Base-by-base conservation (phyloP, 2,113 vertebrate species). In the Pardalotus punctatus region DNA sequence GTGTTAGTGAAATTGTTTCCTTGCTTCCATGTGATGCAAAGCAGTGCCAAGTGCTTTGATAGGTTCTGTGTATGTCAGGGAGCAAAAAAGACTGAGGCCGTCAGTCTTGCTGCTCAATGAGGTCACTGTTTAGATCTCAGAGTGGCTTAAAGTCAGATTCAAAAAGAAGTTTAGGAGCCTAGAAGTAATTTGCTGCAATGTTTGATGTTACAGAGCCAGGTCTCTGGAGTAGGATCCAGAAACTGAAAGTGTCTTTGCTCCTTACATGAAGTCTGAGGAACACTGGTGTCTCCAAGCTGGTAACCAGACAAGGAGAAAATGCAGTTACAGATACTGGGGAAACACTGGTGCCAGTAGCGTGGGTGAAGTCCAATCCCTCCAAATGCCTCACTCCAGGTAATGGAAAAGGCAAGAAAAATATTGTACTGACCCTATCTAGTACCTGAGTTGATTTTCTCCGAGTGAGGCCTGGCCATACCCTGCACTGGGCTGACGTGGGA, bases 1-100 rank as follows among this genome's bases (percentile, higher is more conserved):
- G 35, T 5, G 16, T 23, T 42, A 38, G 1, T 57, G 23, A 69
- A 64, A 58, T 64, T 0, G 0, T 70, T 77, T 51, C 23, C 14
- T 60, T 79, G 18, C 20, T 76, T 72, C 35, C 33, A 36, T 14
- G 10, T 21, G 25, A 42, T 25, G 31, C 21, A 93, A 91, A 87
- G 31, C 18, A 48, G 13, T 2, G 2, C 5, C 35, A 83, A 72
- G 12, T n/a, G 48, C 19, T 92, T 91, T 84, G 65, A 76, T 47
- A 72, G 25, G 38, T 51, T 16, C 8, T 19, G 47, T 4, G 1
- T 54, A 54, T 14, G 21, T 50, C 29, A 77, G 47, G 61, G 47
- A 73, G 35, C 24, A 69, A 77, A 91, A 86, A 25, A 62, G 15
- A 13, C 27, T 22, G 42, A 77, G 8, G 3, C 6, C 18, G 50